phyloP scores from a whole-genome alignment of 2,113 vertebrate species.

The Fulmarus glacialis region DNA sequence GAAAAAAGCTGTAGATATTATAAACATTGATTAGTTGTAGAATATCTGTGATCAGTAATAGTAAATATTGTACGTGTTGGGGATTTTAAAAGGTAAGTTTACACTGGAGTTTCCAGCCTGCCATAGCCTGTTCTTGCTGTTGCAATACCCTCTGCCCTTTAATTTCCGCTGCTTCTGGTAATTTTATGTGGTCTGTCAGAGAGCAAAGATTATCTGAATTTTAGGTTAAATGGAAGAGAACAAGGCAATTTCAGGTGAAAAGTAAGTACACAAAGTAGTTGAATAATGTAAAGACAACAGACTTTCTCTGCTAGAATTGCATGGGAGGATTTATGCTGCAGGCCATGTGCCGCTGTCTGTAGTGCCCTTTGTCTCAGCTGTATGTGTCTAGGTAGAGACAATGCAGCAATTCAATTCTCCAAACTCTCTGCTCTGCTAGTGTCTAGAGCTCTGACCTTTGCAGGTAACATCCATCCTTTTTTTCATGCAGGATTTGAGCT shows the following conservation, averaged over 20 bases:
- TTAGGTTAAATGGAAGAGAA: background rate
- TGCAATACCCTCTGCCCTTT: background rate
- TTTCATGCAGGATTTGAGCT: background rate
- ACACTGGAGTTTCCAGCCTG: background rate
- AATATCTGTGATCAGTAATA: background rate
- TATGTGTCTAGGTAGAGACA: background rate
- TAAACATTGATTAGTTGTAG: background rate
- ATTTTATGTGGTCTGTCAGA: background rate
- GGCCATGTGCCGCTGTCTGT: background rate
- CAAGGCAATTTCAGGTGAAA: background rate
- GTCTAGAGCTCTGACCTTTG: slow-evolving; percentile 25
- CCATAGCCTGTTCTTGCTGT: background rate
- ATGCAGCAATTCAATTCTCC: background rate
- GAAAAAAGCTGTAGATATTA: background rate
- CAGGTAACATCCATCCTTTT: background rate
- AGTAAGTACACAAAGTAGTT: background rate
- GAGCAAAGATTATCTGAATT: background rate
- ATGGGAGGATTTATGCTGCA: background rate
- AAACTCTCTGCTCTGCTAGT: background rate
- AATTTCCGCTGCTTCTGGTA: background rate
- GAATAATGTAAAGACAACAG: background rate
- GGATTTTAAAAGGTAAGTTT: background rate
- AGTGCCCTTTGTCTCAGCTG: background rate
- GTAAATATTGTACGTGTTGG: background rate
- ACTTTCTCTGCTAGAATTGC: background rate